phyloP scores from a whole-genome alignment of 2,113 vertebrate genomes.

The Epinephelus cyanopodus region DNA sequence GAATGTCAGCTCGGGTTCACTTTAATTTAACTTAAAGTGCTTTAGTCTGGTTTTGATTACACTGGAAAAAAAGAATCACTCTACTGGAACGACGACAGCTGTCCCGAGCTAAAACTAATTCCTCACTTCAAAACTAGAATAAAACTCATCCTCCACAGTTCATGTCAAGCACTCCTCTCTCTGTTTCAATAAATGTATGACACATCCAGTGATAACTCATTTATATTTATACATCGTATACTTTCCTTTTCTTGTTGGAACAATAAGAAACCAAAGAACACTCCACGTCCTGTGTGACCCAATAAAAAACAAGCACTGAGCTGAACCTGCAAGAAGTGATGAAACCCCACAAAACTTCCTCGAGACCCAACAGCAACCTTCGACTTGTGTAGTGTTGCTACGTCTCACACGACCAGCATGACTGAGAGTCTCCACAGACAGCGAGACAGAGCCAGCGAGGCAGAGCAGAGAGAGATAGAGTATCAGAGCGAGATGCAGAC shows the following conservation, averaged over 20 bases:
- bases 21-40: no score
- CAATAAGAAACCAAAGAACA: no score
- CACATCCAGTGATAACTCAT: neutral
- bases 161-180: neutral
- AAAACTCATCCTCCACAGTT: neutral
- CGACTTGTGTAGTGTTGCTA: constrained; percentile 6
- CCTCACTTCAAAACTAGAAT: neutral
- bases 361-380: constrained; percentile 1
- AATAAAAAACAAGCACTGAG: neutral
- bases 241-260: neutral
- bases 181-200: neutral
- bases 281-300: neutral
- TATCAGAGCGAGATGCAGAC: constrained; percentile 22
- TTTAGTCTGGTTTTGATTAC: no score
- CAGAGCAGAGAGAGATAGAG: constrained; percentile 14
- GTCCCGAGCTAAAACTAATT: no score
- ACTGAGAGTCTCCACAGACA: neutral
- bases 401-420: neutral
- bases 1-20: no score
- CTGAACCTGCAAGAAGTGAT: neutral
- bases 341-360: constrained; percentile 8
- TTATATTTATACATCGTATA: neutral
- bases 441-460: neutral
- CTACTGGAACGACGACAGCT: no score
- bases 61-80: no score